These are phyloP conservation scores for Semaprochilodus insignis DNA, from an alignment of 2,797 vertebrate genomes.

Conservation along the genomic window DNA sequence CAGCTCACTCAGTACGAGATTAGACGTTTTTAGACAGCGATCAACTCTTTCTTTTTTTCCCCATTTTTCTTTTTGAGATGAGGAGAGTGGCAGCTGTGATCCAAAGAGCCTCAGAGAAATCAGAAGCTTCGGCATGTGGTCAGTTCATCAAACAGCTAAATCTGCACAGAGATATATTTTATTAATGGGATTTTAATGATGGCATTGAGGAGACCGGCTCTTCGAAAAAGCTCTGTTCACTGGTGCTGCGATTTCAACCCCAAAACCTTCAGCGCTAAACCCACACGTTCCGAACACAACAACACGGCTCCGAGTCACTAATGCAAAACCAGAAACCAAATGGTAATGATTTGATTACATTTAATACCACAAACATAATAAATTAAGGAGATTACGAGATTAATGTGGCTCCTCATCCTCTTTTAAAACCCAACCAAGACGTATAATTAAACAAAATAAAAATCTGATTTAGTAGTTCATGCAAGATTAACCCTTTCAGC, in stretches of 20 bases:
- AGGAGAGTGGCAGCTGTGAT: slow-evolving; percentile 58
- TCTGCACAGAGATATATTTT: slow-evolving; percentile 2
- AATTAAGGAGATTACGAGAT: background rate
- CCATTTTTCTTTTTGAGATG: slow-evolving; percentile 47
- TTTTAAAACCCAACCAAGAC: background rate
- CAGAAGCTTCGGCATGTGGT: slow-evolving; percentile 30
- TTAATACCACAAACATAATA: background rate
- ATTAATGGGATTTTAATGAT: background rate
- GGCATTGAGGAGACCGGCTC: background rate
- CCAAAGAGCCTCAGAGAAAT: slow-evolving; percentile 51
- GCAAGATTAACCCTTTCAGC: background rate
- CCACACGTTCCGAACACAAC: background rate
- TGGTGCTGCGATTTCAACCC: background rate
- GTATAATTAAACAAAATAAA: background rate
- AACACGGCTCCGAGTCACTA: background rate
- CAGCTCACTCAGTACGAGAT: slow-evolving; percentile 69
- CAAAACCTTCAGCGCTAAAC: background rate
- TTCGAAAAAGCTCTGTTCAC: background rate
- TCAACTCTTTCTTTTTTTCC: slow-evolving; percentile 11
- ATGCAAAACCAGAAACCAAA: background rate
- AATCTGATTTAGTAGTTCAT: background rate
- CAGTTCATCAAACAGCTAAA: background rate
- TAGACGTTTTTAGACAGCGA: slow-evolving; percentile 72
- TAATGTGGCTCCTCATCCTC: background rate
- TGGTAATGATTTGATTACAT: background rate